These are phyloP conservation scores for Drosophila planitibia DNA, from an alignment of 2,888 invertebrate species.

Conservation along the genomic window DNA sequence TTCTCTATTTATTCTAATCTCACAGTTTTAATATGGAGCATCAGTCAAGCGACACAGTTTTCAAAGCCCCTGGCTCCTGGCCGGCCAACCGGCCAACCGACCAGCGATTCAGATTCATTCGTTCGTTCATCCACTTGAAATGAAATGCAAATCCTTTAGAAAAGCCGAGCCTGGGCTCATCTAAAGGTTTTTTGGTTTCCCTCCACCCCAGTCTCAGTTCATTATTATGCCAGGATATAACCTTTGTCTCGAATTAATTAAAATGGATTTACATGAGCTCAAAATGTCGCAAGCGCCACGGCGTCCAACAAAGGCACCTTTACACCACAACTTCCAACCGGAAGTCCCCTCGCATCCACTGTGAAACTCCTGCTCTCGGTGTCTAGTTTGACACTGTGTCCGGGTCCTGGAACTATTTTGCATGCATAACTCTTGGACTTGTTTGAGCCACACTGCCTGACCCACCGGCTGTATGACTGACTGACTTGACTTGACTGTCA, in stretches of 20 bases:
- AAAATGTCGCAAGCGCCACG: constrained; percentile 68
- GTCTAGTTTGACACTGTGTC: constrained; percentile 32
- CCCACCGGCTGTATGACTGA: constrained; percentile 7
- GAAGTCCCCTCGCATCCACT: neutral
- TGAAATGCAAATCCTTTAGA: constrained; percentile 79
- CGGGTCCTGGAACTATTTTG: constrained; percentile 57
- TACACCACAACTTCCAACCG: constrained; percentile 53
- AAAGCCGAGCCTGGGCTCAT: constrained; percentile 57
- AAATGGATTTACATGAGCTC: constrained; percentile 83
- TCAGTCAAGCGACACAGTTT: constrained; percentile 53
- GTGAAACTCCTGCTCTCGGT: neutral
- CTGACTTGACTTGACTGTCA: constrained; percentile 31
- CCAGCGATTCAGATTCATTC: constrained; percentile 47
- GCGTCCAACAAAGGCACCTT: constrained; percentile 68
- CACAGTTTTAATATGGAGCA: constrained; percentile 75
- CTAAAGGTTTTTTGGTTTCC: constrained; percentile 43
- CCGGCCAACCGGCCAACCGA: neutral
- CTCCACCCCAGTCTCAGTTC: constrained; percentile 41
- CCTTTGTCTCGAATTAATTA: constrained; percentile 83
- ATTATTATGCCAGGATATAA: constrained; percentile 78
- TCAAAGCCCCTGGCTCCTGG: constrained; percentile 1
- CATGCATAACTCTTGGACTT: constrained; percentile 60
- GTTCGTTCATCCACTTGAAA: constrained; percentile 79
- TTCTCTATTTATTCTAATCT: constrained; percentile 76
- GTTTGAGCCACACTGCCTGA: constrained; percentile 23